Conservation (phyloP, 1,140 invertebrate genomes). For the Triops longicaudatus region DNA sequence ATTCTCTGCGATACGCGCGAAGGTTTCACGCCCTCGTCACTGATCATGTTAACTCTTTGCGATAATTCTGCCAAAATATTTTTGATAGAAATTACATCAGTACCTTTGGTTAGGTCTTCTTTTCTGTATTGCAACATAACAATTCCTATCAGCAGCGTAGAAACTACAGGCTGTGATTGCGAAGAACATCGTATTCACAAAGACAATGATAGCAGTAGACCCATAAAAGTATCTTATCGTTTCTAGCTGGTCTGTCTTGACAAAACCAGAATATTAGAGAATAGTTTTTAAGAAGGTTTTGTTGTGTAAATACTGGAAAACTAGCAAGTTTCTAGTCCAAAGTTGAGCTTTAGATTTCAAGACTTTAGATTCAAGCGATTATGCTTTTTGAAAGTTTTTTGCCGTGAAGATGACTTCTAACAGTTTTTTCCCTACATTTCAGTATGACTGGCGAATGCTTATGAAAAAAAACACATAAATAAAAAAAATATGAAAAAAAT, state of each 20-base stretch:
- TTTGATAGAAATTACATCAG: constrained; percentile 30
- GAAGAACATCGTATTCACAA: constrained; percentile 46
- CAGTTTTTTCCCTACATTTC: no score
- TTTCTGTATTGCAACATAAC: constrained; percentile 34
- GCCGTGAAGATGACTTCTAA: no score
- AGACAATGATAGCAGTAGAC: constrained; percentile 37
- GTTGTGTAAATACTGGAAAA: constrained; percentile 20
- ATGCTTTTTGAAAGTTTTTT: no score
- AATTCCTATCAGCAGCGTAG: constrained; percentile 34
- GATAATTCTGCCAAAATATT: no score
- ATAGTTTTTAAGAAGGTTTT: background rate
- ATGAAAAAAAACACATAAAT: no score
- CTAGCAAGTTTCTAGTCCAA: constrained; percentile 25
- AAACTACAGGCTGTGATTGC: constrained; percentile 41
- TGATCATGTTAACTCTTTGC: no score
- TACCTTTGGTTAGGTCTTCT: constrained; percentile 33
- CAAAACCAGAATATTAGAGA: background rate
- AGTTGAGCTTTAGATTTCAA: constrained; percentile 9
- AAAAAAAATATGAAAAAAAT: no score
- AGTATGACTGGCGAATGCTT: no score
- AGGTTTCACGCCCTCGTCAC: no score
- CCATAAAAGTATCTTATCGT: constrained; percentile 17
- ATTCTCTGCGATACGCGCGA: no score
- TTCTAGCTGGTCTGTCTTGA: background rate
- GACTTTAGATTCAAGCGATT: no score